These are phyloP conservation scores for Spizaetus ornatus DNA, from an alignment of 2,113 vertebrate species.

Conservation along the genomic window DNA sequence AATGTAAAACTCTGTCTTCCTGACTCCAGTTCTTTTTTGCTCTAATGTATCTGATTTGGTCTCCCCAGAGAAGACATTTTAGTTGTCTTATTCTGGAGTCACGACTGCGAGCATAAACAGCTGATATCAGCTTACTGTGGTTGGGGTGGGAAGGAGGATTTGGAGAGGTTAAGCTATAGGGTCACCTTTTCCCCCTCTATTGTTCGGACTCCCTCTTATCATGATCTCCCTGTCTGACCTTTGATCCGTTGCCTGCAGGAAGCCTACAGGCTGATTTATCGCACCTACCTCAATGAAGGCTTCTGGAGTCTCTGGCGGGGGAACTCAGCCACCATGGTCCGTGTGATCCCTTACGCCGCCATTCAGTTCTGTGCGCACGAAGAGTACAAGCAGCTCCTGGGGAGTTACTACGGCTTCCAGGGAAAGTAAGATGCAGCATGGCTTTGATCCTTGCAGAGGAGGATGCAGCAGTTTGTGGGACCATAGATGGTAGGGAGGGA, in stretches of 20 bases:
- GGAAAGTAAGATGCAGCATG: constrained; percentile 81
- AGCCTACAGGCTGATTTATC: constrained; percentile 91
- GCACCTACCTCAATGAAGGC: constrained; percentile 90
- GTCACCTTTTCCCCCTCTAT: neutral
- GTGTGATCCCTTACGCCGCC: constrained; percentile 93
- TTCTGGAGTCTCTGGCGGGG: constrained; percentile 95
- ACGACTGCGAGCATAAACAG: neutral
- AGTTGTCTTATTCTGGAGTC: neutral
- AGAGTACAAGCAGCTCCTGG: constrained; percentile 90
- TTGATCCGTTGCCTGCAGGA: constrained; percentile 73
- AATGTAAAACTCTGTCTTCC: neutral
- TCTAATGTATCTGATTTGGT: neutral
- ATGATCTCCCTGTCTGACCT: neutral
- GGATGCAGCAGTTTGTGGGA: neutral
- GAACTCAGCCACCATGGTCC: constrained; percentile 97
- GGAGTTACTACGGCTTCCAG: constrained; percentile 87
- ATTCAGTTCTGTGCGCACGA: constrained; percentile 98
- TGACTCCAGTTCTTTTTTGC: neutral
- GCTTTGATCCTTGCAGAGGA: neutral
- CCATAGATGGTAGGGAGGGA: neutral
- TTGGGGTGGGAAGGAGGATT: neutral
- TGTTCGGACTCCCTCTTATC: neutral
- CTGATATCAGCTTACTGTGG: neutral
- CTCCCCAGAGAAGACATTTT: neutral
- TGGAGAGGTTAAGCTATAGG: neutral